A percentile compares a stretch with the other conserved stretches of the same genome.
phyloP scores from a whole-genome alignment of 2,888 invertebrate genomes.

The Cephus pygmeus region DNA sequence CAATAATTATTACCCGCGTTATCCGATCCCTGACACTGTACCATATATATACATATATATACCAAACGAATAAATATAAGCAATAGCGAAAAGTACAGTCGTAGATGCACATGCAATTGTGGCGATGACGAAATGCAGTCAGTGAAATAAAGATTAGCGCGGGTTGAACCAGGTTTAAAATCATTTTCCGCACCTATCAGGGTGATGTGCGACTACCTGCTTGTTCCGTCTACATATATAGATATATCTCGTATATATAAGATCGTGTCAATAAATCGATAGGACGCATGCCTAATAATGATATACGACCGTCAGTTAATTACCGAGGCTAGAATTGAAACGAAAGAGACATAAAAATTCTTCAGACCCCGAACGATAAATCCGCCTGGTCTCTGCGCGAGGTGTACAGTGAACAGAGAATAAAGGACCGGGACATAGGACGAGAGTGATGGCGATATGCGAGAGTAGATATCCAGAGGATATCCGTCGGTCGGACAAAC shows the following conservation, averaged over 20 bases:
- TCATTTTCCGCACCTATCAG: not conserved
- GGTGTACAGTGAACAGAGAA: not conserved
- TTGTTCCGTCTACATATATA: not conserved
- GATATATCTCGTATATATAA: not conserved
- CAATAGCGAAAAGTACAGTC: not conserved
- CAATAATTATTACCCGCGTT: constrained; percentile 41
- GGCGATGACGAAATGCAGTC: not conserved
- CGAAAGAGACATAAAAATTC: not conserved
- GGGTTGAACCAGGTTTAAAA: not conserved
- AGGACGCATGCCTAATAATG: not conserved
- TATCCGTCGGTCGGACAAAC: constrained; percentile 2
- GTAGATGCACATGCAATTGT: not conserved
- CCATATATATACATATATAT: not conserved
- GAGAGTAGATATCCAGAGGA: not conserved
- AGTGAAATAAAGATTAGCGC: not conserved
- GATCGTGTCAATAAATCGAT: not conserved
- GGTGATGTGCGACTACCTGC: not conserved
- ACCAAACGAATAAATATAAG: not conserved
- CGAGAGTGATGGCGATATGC: not conserved
- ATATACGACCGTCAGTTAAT: not conserved
- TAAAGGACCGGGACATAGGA: not conserved
- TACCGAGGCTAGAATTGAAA: not conserved
- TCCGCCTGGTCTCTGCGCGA: not conserved
- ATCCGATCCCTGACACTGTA: not conserved
- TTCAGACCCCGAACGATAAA: not conserved